Evolutionary conservation across 2,113 vertebrate genomes (phyloP).

Genomic region (Rhinogobius similis): DNA sequence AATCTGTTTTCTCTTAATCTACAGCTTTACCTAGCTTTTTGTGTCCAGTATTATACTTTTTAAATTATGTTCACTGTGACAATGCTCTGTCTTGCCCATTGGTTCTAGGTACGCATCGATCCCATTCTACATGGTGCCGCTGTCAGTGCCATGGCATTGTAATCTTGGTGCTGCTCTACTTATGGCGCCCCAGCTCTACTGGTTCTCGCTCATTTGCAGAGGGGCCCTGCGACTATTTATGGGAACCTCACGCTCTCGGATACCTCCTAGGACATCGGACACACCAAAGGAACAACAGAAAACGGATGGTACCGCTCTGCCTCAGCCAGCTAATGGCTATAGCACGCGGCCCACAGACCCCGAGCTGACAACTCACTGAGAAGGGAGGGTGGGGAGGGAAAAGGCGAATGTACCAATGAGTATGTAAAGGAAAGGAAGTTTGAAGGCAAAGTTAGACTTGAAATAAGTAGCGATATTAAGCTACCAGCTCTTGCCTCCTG

Average conservation of each 20-base stretch:
- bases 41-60: neutral
- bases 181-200: slow-evolving; percentile 90
- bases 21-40: slow-evolving; percentile 34
- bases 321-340: slow-evolving; percentile 77
- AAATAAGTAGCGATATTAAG: slow-evolving; percentile 50
- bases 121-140: slow-evolving; percentile 83
- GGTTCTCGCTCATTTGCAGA: slow-evolving; percentile 90
- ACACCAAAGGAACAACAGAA: slow-evolving; percentile 53
- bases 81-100: slow-evolving; percentile 6
- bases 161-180: slow-evolving; percentile 86
- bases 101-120: slow-evolving; percentile 81
- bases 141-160: slow-evolving; percentile 80
- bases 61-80: neutral
- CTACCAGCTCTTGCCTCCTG: slow-evolving; percentile 52
- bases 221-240: slow-evolving; percentile 80
- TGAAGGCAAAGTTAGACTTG: slow-evolving; percentile 46
- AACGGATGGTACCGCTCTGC: slow-evolving; percentile 42
- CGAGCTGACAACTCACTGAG: slow-evolving; percentile 68
- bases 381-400: slow-evolving; percentile 21
- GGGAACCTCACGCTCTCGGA: slow-evolving; percentile 66
- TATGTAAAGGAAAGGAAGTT: slow-evolving; percentile 48
- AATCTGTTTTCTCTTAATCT: slow-evolving; percentile 41
- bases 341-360: slow-evolving; percentile 60
- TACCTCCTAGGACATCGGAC: slow-evolving; percentile 25
- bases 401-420: slow-evolving; percentile 66